A percentile compares a stretch with the other conserved stretches of the same genome.
phyloP scores from a whole-genome alignment of 2,888 invertebrate genomes.

The Spatulosminthurus flaviceps region DNA sequence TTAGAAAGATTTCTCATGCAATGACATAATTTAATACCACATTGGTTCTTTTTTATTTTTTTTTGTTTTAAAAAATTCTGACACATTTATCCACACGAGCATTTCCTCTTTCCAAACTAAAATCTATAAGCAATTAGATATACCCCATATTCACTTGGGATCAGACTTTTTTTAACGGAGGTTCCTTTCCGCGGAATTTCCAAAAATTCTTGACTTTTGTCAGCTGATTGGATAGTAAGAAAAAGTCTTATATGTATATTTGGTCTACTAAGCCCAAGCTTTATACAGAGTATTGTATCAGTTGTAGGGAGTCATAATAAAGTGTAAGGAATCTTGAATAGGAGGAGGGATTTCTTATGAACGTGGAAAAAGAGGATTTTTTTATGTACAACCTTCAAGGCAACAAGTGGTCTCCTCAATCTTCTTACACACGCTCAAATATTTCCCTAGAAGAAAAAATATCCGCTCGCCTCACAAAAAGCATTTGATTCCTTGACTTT shows the following conservation, averaged over 20 bases:
- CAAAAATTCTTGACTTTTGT: not conserved
- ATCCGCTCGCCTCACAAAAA: too few species aligned
- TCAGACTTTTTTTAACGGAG: not conserved
- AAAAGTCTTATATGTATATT: too few species aligned
- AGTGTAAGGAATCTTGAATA: not conserved
- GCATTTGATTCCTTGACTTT: too few species aligned
- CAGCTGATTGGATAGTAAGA: not conserved
- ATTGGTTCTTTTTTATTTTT: too few species aligned
- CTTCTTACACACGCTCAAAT: not conserved
- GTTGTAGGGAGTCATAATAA: not conserved
- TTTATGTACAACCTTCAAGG: slow-evolving; percentile 10
- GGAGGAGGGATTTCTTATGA: slow-evolving; percentile 5
- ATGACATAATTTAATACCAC: slow-evolving; percentile 2
- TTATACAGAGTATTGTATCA: not conserved
- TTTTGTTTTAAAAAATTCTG: slow-evolving; percentile 8
- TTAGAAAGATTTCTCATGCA: not conserved
- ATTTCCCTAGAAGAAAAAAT: not conserved
- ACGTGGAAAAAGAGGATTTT: not conserved
- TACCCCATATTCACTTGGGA: not conserved
- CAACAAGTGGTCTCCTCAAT: slow-evolving; percentile 37
- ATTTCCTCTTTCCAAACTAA: not conserved
- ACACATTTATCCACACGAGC: not conserved
- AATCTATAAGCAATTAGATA: not conserved
- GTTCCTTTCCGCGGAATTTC: not conserved
- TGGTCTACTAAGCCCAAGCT: too few species aligned